Evolutionary conservation across 2,113 vertebrate genomes (phyloP), one percentile per base, ranked within the genome.

Genomic region (Alligator sinensis): DNA sequence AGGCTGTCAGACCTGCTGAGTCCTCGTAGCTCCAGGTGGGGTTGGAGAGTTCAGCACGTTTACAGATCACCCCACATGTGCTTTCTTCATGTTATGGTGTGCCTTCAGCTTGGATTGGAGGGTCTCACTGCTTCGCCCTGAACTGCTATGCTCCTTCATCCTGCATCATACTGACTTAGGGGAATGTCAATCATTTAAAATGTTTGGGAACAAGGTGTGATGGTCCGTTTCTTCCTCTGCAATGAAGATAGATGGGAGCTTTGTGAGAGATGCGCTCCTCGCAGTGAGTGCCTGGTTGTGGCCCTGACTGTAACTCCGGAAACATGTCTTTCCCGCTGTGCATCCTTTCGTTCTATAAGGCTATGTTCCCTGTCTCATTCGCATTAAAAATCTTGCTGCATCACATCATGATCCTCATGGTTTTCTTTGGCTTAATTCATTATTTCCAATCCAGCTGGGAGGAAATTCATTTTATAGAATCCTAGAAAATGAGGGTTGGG

Each of bases 341-440:
- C 27, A 4, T 80, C 77, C 89, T 87, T 85, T 88, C 78, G 30
- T 77, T 78, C 89, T 87, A 54, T 77, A 72, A 72, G 91, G 89
- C 87, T 66, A 66, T 87, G 22, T 63, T 75, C 59, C 92, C 38
- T 82, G 75, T 82, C 74, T 90, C 80, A 87, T 93, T 93, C 81
- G 75, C 89, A 97, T 96, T 97, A 97, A 97, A 97, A 47, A 15
- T 55, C 70, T 94, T 89, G 22, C 75, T 70, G 96, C 96, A 97
- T 96, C 94, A 92, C 15, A 91, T 18, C 58, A 55, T 11, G 0
- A 3, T 34, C 61, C 84, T 18, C 70, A 79, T 94, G 5, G 12
- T 86, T 91, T 96, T 54, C 25, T 94, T 95, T 92, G 14, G 1
- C 4, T 77, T 10, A 1, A 8, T 30, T 87, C 54, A 34, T 18